Conservation (phyloP, 2,888 invertebrate genomes). For the Hemaris fuciformis region DNA sequence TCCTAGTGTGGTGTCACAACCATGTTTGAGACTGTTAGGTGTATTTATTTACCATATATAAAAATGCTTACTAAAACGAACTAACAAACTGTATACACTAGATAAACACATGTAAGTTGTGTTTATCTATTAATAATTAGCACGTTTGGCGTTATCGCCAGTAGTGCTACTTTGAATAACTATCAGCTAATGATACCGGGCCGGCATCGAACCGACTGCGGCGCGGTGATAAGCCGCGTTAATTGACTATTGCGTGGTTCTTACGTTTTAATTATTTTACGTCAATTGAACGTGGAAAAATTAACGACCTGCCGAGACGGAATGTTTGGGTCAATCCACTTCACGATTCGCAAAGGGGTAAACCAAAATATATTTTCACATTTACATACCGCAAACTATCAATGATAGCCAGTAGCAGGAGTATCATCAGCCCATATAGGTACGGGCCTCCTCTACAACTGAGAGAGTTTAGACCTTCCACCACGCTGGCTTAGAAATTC, state of each 20-base stretch:
- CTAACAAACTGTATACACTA: neutral
- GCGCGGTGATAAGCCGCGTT: neutral
- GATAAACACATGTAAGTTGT: constrained; percentile 27
- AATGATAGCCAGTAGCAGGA: no score
- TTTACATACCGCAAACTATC: no score
- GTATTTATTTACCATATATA: no score
- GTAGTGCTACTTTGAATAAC: constrained; percentile 45
- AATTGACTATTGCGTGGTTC: constrained; percentile 2
- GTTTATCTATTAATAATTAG: neutral
- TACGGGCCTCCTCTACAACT: no score
- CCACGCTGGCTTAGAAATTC: no score
- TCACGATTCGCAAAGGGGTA: no score
- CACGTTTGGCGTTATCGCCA: constrained; percentile 4
- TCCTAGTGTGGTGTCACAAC: no score
- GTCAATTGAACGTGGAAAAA: neutral
- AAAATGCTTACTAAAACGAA: neutral
- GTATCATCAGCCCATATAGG: no score
- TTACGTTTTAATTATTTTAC: constrained; percentile 1
- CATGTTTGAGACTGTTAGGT: no score
- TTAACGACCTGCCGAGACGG: neutral
- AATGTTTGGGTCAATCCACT: no score
- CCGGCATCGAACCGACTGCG: constrained; percentile 45
- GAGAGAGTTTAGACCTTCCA: no score
- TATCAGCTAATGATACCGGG: constrained; percentile 66
- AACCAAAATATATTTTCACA: no score